Percentiles rank a stretch among this genome's conserved stretches.
phyloP scores from a whole-genome alignment of 2,113 vertebrate species.

The Scomber scombrus region DNA sequence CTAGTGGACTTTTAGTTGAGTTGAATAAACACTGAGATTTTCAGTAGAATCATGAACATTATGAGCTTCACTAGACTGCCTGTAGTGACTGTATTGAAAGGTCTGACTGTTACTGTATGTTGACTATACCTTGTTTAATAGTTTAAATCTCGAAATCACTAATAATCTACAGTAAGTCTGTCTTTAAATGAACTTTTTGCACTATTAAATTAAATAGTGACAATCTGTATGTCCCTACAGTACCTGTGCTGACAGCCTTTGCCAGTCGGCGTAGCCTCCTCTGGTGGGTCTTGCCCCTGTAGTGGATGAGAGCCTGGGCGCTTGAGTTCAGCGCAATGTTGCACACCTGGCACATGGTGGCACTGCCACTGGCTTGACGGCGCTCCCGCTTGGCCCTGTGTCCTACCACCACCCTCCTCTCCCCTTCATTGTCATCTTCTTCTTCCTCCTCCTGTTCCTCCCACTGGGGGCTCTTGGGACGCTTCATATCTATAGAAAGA shows the following conservation, averaged over 20 bases:
- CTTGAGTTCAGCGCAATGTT: slow-evolving; percentile 95
- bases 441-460: slow-evolving; percentile 52
- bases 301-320: slow-evolving; percentile 97
- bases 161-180: too few relatives aligned
- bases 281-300: slow-evolving; percentile 96
- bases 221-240: slow-evolving; percentile 71
- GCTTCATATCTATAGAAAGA: slow-evolving; percentile 88
- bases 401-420: slow-evolving; percentile 66
- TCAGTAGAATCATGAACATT: too few relatives aligned
- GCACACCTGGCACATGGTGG: slow-evolving; percentile 94
- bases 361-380: slow-evolving; percentile 84
- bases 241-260: slow-evolving; percentile 84
- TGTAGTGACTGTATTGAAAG: too few relatives aligned
- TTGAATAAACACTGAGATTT: too few relatives aligned
- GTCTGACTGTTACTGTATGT: too few relatives aligned
- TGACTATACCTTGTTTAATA: too few relatives aligned
- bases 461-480: slow-evolving; percentile 84
- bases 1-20: too few relatives aligned
- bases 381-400: slow-evolving; percentile 88
- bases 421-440: slow-evolving; percentile 55
- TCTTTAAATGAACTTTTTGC: background rate
- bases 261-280: slow-evolving; percentile 92
- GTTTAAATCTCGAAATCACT: too few relatives aligned
- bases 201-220: background rate
- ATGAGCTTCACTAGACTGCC: too few relatives aligned